Evolutionary conservation across 2,888 invertebrate genomes (phyloP).

Genomic region (Cyrtodaria siliqua): DNA sequence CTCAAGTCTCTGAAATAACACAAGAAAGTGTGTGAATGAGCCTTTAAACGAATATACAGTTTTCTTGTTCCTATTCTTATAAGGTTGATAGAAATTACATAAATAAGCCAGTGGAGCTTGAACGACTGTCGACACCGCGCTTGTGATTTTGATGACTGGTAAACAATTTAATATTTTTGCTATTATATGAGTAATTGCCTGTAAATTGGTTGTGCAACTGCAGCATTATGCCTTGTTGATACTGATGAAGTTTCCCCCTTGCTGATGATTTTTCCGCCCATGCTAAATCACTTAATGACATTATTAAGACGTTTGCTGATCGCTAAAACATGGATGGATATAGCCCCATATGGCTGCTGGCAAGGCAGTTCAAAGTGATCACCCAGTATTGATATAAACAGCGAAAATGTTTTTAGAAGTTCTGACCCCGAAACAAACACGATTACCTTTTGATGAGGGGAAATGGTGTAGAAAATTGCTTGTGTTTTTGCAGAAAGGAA

Average conservation of each 20-base stretch:
- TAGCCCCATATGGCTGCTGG: too few species aligned
- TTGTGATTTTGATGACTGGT: too few species aligned
- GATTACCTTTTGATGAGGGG: slow-evolving; percentile 54
- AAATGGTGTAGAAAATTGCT: slow-evolving; percentile 65
- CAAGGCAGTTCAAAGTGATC: too few species aligned
- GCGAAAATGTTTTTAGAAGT: slow-evolving; percentile 64
- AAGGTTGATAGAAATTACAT: too few species aligned
- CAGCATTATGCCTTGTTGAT: slow-evolving; percentile 10
- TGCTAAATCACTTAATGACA: slow-evolving; percentile 37
- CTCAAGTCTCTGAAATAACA: too few species aligned
- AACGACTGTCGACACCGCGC: too few species aligned
- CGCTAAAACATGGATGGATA: too few species aligned
- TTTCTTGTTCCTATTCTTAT: too few species aligned
- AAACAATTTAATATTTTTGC: slow-evolving; percentile 40
- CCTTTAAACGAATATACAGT: too few species aligned
- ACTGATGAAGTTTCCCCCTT: not conserved
- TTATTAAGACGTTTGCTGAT: slow-evolving; percentile 47
- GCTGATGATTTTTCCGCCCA: too few species aligned
- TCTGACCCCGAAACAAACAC: slow-evolving; percentile 60
- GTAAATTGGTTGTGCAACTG: slow-evolving; percentile 58
- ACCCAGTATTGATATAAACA: slow-evolving; percentile 51
- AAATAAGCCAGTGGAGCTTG: too few species aligned
- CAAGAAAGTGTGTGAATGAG: too few species aligned
- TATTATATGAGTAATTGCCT: slow-evolving; percentile 62
- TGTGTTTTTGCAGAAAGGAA: slow-evolving; percentile 3